A percentile compares a stretch with the other conserved stretches of the same genome.
Evolutionary conservation across 2,113 vertebrate species (phyloP).

Genomic region (Fregata magnificens): DNA sequence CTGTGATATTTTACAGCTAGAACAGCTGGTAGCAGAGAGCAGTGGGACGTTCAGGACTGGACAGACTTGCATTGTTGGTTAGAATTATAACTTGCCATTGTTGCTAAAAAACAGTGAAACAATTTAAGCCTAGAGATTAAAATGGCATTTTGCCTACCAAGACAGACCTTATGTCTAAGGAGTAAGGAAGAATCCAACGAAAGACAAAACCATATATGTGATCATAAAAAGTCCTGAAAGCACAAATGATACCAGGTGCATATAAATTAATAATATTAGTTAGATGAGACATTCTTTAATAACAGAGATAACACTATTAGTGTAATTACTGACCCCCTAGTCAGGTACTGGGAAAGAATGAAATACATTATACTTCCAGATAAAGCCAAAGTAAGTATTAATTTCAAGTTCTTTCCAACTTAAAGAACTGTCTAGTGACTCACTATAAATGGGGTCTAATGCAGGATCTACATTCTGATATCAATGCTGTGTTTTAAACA

Average conservation of each 20-base stretch:
- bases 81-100: neutral
- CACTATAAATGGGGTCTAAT: neutral
- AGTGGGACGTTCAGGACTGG: neutral
- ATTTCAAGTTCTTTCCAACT: neutral
- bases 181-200: neutral
- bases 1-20: neutral
- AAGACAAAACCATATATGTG: neutral
- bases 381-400: neutral
- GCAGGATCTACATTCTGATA: neutral
- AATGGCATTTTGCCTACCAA: neutral
- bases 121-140: neutral
- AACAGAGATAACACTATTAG: neutral
- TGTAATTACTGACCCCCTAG: neutral
- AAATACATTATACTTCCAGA: neutral
- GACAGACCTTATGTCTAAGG: neutral
- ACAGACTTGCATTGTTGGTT: neutral
- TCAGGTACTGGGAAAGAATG: neutral
- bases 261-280: neutral
- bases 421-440: neutral
- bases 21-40: neutral
- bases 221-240: neutral
- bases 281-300: neutral
- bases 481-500: neutral
- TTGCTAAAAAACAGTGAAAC: neutral
- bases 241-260: neutral